Evolutionary conservation across 2,888 invertebrate species (phyloP).

Genomic region (Petrolisthes manimaculis): DNA sequence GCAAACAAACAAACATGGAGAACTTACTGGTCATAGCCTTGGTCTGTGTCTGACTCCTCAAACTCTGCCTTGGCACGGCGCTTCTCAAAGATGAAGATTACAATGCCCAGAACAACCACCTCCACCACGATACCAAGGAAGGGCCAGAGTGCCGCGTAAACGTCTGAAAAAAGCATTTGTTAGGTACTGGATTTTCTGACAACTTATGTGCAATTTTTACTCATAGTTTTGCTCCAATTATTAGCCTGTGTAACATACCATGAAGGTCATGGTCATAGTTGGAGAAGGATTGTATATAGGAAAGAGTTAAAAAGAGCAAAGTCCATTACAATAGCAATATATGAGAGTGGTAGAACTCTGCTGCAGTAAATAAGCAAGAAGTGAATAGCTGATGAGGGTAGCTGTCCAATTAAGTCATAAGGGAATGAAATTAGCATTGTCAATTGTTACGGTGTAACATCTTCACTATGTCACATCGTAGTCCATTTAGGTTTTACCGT

Average conservation of each 20-base stretch:
- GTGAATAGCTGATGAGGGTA: neutral
- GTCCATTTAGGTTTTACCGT: no score
- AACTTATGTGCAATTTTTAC: neutral
- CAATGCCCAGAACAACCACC: slow-evolving; percentile 91
- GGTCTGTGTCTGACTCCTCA: slow-evolving; percentile 83
- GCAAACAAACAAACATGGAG: neutral
- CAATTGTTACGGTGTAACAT: no score
- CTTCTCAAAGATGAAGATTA: slow-evolving; percentile 97
- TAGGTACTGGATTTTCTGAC: neutral
- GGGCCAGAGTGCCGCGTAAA: slow-evolving; percentile 96
- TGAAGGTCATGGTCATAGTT: neutral
- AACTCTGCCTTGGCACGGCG: slow-evolving; percentile 93
- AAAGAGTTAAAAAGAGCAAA: neutral
- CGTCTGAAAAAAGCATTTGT: slow-evolving; percentile 73
- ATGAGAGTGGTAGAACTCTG: neutral
- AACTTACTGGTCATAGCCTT: slow-evolving; percentile 61
- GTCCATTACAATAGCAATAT: neutral
- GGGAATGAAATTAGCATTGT: no score
- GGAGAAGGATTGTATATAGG: neutral
- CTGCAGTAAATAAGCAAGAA: neutral
- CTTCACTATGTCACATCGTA: no score
- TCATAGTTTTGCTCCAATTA: no score
- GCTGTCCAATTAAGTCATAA: no score
- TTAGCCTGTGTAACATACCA: neutral
- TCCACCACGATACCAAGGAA: slow-evolving; percentile 97